Evolutionary conservation across 2,797 vertebrate genomes (phyloP).

Genomic region (Euphonia xanthogaster): DNA sequence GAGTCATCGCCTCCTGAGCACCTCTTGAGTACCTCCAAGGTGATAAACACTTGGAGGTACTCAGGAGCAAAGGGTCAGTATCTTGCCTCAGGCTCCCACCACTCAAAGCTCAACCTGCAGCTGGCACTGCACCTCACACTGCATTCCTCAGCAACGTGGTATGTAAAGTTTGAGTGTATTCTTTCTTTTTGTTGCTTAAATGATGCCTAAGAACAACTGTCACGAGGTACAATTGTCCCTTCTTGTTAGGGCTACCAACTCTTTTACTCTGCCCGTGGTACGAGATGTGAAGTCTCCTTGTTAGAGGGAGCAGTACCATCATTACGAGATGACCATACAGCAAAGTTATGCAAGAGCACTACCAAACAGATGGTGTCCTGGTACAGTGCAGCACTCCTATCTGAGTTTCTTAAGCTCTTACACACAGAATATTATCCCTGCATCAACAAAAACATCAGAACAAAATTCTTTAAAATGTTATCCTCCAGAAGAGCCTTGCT

Average conservation of each 20-base stretch:
- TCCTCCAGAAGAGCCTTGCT: background rate
- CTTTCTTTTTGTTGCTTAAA: background rate
- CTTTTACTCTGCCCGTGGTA: background rate
- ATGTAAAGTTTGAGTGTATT: background rate
- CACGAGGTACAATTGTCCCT: background rate
- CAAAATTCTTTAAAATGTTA: background rate
- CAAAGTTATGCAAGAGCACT: background rate
- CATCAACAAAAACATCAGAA: slow-evolving; percentile 12
- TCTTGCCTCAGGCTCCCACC: background rate
- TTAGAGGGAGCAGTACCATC: background rate
- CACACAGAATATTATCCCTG: background rate
- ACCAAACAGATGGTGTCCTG: background rate
- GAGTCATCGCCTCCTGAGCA: background rate
- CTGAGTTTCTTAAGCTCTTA: background rate
- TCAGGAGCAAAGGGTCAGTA: too few relatives aligned
- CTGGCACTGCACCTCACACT: too few relatives aligned
- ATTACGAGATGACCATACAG: background rate
- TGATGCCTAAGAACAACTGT: background rate
- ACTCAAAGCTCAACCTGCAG: background rate
- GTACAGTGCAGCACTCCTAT: background rate
- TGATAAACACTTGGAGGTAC: too few relatives aligned
- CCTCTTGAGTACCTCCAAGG: background rate
- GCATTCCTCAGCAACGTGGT: background rate
- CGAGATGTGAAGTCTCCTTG: background rate
- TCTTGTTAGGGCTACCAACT: background rate